Base-by-base conservation (phyloP, 2,113 vertebrate species). In the Genyomyrus donnyi region DNA sequence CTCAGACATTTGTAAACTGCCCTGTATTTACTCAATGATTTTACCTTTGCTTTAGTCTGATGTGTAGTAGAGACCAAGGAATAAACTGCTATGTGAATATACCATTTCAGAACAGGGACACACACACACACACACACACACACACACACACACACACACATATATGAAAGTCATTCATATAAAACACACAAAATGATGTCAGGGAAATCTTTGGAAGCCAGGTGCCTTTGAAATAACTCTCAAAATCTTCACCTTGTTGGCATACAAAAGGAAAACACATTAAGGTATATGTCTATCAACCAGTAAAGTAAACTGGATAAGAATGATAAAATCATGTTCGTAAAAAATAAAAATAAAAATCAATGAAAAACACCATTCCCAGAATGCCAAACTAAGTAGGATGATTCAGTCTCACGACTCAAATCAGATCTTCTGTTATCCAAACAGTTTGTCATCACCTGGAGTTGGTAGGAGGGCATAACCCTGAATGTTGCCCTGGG, bases 251-350 rank as follows among this genome's bases (percentile, higher is more conserved):
- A 48, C 45, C 83, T 85, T 1, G 19, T 85, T 85, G 45, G 24
- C 45, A 46, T 45, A 48, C 39, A 85, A 85, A 85, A 85, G 83
- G 45, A 85, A 85, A 85, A 85, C 45, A n/a, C 19, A 85, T 85
- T 46, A 48, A 48, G 45, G 45, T 85, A 46, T 85, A 85, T 24
- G 39, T 85, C 83, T 42, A 80, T 80, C 74, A 80, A 80, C 74
- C 74, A 17, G 45, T 24, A 85, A 48, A 19, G 45, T 46, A 84
- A n/a, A 19, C 42, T 84, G 42, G 35, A 48, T 45, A 48, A 48
- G 45, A 85, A 85, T 85, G 19, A 48, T 85, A 85, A 85, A 85
- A 85, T 48, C 39, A 48, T 24, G 45, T 85, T 48, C 39, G n/a
- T 45, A 46, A 48, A 48, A 45, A 77, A 77, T 5, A 85, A 46